phyloP scores from a whole-genome alignment of 37 sponge, comb jelly and placozoan species.

The Halisarca cf. caerulea region DNA sequence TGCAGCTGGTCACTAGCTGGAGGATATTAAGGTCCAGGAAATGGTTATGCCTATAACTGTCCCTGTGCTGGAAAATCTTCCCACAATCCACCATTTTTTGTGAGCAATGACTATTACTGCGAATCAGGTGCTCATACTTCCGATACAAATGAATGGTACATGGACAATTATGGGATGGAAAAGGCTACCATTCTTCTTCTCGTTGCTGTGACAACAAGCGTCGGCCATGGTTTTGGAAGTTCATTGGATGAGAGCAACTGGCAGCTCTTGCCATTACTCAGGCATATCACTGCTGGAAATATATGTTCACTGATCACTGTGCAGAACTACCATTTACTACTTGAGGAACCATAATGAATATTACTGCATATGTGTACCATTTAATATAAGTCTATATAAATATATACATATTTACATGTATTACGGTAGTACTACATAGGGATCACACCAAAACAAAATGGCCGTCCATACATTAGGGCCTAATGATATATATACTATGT shows the following conservation, averaged over 20 bases:
- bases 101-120: background rate
- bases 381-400: too few species aligned
- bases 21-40: background rate
- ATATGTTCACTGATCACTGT: background rate
- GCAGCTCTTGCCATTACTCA: too few species aligned
- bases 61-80: background rate
- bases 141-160: background rate
- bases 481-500: too few species aligned
- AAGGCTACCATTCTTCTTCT: background rate
- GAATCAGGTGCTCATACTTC: conserved; percentile 7
- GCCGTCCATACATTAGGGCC: too few species aligned
- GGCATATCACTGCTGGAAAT: background rate
- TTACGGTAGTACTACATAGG: too few species aligned
- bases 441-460: too few species aligned
- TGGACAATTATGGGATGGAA: conserved; percentile 20
- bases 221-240: conserved; percentile 20
- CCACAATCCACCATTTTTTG: background rate
- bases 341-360: too few species aligned
- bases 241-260: background rate
- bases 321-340: too few species aligned
- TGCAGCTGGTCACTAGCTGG: background rate
- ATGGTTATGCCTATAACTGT: background rate
- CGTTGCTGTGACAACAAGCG: background rate
- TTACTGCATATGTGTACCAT: too few species aligned
- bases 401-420: too few species aligned